A percentile compares a stretch with the other conserved stretches of the same genome.
These are phyloP conservation scores for Melitaea cinxia DNA, from an alignment of 1,140 invertebrate species.

Conservation along the genomic window DNA sequence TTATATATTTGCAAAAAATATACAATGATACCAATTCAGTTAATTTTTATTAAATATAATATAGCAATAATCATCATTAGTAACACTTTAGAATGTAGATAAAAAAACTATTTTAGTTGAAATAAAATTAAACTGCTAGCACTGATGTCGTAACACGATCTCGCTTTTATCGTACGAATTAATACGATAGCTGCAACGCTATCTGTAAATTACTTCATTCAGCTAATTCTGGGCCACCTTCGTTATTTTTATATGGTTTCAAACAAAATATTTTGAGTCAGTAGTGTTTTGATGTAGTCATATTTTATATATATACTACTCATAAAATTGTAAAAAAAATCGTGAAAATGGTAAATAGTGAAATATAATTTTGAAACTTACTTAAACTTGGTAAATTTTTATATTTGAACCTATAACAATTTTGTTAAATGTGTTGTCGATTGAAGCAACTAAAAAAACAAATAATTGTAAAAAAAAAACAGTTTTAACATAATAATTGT, in stretches of 20 bases:
- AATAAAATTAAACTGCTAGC: conserved; percentile 9
- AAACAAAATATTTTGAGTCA: conserved; percentile 5
- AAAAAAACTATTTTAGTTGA: background rate
- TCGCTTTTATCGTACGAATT: conserved; percentile 17
- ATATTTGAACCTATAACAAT: no score
- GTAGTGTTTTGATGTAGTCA: conserved; percentile 1
- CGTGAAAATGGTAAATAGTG: no score
- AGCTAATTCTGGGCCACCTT: conserved; percentile 12
- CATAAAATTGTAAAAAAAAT: background rate
- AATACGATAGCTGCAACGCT: conserved; percentile 11
- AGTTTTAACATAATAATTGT: no score
- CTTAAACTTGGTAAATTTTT: no score
- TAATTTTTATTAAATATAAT: no score
- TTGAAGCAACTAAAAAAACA: no score
- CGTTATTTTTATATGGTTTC: conserved; percentile 6
- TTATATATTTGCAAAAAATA: no score
- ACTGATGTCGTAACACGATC: conserved; percentile 12
- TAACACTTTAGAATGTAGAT: background rate
- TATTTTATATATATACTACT: background rate
- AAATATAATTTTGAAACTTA: no score
- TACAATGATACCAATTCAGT: no score
- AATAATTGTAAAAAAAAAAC: no score
- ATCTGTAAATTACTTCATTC: conserved; percentile 13
- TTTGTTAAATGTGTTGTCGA: no score
- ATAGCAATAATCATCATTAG: background rate